A percentile compares a stretch with the other conserved stretches of the same genome.
Conservation (phyloP, 2,113 vertebrate genomes). For the Nibea albiflora region DNA sequence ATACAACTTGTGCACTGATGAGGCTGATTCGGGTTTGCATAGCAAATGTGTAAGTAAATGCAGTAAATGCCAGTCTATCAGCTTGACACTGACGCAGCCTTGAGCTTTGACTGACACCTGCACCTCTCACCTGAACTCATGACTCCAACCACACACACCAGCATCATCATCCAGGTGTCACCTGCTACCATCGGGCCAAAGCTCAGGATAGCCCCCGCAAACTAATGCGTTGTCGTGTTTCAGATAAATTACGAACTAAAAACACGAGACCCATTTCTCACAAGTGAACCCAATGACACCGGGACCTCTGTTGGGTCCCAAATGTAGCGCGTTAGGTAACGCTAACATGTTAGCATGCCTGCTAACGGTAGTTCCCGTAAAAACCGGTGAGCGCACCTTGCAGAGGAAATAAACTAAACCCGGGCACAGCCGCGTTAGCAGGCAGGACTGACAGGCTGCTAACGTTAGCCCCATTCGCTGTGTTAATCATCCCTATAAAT, state of each 20-base stretch:
- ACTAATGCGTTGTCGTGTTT: not conserved
- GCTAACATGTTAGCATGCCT: constrained; percentile 31
- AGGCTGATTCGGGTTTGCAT: constrained; percentile 39
- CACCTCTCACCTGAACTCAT: constrained; percentile 26
- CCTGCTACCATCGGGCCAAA: not conserved
- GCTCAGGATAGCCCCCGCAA: not conserved
- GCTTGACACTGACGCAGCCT: not conserved
- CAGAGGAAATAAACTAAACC: constrained; percentile 60
- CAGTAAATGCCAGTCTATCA: not conserved
- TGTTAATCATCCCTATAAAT: constrained; percentile 57
- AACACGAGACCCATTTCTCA: too few relatives aligned
- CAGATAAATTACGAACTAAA: not conserved
- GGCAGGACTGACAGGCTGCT: constrained; percentile 49
- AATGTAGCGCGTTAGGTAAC: not conserved
- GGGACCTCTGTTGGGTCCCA: not conserved
- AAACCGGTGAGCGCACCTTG: constrained; percentile 72
- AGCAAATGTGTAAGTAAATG: constrained; percentile 32
- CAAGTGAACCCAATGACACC: not conserved
- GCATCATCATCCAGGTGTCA: constrained; percentile 37
- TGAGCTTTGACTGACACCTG: constrained; percentile 13
- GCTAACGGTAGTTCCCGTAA: constrained; percentile 15
- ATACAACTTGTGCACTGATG: not conserved
- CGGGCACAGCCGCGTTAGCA: constrained; percentile 54
- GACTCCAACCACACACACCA: constrained; percentile 20
- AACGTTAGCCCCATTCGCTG: constrained; percentile 51